phyloP scores from a whole-genome alignment of 1,140 invertebrate species.

The Matsumurasca onukii region DNA sequence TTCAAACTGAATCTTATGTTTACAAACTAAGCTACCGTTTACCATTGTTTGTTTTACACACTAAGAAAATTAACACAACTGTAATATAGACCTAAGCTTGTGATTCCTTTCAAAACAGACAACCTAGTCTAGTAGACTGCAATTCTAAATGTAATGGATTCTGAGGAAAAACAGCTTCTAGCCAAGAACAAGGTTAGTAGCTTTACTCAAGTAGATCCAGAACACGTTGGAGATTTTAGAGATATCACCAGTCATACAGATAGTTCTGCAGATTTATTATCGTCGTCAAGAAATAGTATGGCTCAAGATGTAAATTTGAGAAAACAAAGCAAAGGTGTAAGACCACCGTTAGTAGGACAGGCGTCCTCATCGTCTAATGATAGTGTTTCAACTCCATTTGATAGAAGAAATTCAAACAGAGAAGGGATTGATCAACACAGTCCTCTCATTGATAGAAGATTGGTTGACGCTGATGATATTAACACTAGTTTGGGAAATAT shows the following conservation, averaged over 20 bases:
- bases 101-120: too few relatives aligned
- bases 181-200: neutral
- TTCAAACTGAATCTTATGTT: too few relatives aligned
- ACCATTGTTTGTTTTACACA: too few relatives aligned
- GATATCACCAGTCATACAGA: neutral
- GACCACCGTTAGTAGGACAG: constrained; percentile 30
- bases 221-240: neutral
- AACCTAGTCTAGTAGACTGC: too few relatives aligned
- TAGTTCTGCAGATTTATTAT: neutral
- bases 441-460: neutral
- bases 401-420: neutral
- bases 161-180: too few relatives aligned
- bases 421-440: neutral
- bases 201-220: neutral
- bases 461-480: neutral
- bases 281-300: too few relatives aligned
- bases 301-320: constrained; percentile 8
- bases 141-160: too few relatives aligned
- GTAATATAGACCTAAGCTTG: too few relatives aligned
- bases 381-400: constrained; percentile 18
- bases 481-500: neutral
- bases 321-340: constrained; percentile 8
- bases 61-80: too few relatives aligned
- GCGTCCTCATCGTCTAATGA: constrained; percentile 33
- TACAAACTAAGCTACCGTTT: too few relatives aligned